Evolutionary conservation across 37 sponge, comb jelly and placozoan genomes (phyloP).

Genomic region (Corticium candelabrum): DNA sequence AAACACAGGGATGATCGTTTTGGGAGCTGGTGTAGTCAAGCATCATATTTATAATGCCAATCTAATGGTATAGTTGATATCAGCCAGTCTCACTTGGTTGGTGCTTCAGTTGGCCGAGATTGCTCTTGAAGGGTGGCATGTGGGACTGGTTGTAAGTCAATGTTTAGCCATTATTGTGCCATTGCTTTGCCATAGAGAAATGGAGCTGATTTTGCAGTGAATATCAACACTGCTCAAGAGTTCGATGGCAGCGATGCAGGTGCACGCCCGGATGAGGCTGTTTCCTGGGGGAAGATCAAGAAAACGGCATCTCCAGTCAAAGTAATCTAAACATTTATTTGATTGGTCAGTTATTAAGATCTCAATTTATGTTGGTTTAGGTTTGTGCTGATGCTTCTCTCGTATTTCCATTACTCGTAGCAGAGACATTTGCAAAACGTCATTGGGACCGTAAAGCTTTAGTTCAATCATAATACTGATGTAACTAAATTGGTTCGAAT

Average conservation of each 20-base stretch:
- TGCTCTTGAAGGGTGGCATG: not conserved
- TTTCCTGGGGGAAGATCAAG: constrained; percentile 98
- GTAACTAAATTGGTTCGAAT: too few species aligned
- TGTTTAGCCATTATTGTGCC: not conserved
- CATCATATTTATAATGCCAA: constrained; percentile 99
- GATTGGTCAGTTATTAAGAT: too few species aligned
- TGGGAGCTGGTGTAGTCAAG: constrained; percentile 94
- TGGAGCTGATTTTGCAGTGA: constrained; percentile 95
- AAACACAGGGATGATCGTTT: constrained; percentile 91
- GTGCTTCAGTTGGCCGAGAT: not conserved
- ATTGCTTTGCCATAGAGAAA: constrained; percentile 57
- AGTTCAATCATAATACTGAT: too few species aligned
- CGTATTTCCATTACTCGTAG: constrained; percentile 84
- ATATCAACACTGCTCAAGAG: constrained; percentile 93
- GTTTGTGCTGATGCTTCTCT: constrained; percentile 69
- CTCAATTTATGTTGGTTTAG: constrained; percentile 21
- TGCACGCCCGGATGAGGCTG: constrained; percentile 94
- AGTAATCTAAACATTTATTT: constrained; percentile 21
- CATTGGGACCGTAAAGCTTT: too few species aligned
- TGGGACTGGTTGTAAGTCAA: not conserved
- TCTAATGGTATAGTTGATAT: constrained; percentile 64
- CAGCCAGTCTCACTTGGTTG: not conserved
- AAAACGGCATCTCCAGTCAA: constrained; percentile 70
- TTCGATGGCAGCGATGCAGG: constrained; percentile 99
- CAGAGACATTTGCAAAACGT: constrained; percentile 80